Conservation (phyloP, 2,797 vertebrate species). For the Dendrocincla fuliginosa region DNA sequence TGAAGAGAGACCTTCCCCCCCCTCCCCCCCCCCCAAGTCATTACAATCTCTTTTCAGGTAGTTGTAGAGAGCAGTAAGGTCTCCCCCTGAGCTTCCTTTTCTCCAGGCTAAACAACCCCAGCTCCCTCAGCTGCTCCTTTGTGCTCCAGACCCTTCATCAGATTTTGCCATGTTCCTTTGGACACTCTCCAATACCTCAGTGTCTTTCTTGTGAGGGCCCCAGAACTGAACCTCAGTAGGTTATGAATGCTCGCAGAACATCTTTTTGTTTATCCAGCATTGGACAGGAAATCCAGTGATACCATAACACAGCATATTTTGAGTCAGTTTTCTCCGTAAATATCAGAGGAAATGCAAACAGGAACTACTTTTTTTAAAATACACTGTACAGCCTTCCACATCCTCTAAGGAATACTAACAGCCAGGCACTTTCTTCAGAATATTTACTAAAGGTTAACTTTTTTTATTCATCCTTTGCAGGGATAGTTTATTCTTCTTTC, state of each 20-base stretch:
- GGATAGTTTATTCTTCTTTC: not conserved
- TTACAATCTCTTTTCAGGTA: not conserved
- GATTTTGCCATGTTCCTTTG: not conserved
- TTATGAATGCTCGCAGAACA: not conserved
- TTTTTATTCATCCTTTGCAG: not conserved
- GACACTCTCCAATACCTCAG: not conserved
- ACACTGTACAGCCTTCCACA: not conserved
- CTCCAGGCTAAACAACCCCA: not conserved
- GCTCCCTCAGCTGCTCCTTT: not conserved
- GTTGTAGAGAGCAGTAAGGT: accelerated
- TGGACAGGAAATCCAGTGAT: not conserved
- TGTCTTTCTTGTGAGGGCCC: not conserved
- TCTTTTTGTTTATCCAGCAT: not conserved
- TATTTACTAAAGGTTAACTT: not conserved
- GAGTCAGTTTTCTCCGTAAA: not conserved
- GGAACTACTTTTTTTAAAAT: not conserved
- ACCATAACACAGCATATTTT: not conserved
- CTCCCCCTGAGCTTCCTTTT: not conserved
- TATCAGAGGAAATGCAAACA: accelerated
- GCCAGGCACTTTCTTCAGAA: not conserved
- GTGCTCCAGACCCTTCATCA: not conserved
- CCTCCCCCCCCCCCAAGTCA: too few species aligned
- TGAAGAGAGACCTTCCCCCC: accelerated
- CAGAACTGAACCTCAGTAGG: not conserved
- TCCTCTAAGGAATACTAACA: not conserved